Percentiles rank a stretch among this genome's conserved stretches.
Evolutionary conservation across 2,113 vertebrate species (phyloP).

Genomic region (Candoia aspera): DNA sequence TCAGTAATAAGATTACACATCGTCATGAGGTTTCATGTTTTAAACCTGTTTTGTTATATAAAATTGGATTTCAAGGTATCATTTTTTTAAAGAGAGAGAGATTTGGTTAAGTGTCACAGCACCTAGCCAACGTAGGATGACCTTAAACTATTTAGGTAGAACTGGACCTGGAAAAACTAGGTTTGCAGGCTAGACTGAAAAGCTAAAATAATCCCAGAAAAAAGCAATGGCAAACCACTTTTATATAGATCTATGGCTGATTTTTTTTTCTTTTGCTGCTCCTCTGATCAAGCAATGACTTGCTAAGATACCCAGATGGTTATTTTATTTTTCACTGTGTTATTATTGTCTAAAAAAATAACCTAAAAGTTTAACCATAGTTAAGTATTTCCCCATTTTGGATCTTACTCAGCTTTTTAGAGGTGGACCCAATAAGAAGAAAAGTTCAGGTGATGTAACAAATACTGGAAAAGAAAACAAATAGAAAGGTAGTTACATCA

Average conservation of each 20-base stretch:
- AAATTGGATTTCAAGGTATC: background rate
- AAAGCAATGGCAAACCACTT: background rate
- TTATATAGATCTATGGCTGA: no score
- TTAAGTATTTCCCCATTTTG: background rate
- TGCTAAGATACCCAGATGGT: background rate
- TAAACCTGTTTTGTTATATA: background rate
- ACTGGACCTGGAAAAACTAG: background rate
- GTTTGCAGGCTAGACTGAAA: background rate
- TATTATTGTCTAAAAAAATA: conserved; percentile 24
- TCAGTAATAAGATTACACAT: background rate
- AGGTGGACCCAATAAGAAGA: background rate
- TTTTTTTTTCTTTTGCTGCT: background rate
- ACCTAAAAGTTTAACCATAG: background rate
- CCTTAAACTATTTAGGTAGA: background rate
- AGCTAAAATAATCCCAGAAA: background rate
- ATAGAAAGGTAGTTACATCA: background rate
- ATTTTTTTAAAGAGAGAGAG: background rate
- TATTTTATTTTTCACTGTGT: conserved; percentile 6
- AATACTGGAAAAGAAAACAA: background rate
- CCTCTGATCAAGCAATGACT: background rate
- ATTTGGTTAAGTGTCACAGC: background rate
- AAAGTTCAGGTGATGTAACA: background rate
- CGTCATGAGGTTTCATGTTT: background rate
- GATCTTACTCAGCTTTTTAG: conserved; percentile 20
- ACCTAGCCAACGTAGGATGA: background rate